Evolutionary conservation across 1,140 invertebrate genomes (phyloP), one percentile per base, ranked within the genome.

Genomic region (Homarus americanus): DNA sequence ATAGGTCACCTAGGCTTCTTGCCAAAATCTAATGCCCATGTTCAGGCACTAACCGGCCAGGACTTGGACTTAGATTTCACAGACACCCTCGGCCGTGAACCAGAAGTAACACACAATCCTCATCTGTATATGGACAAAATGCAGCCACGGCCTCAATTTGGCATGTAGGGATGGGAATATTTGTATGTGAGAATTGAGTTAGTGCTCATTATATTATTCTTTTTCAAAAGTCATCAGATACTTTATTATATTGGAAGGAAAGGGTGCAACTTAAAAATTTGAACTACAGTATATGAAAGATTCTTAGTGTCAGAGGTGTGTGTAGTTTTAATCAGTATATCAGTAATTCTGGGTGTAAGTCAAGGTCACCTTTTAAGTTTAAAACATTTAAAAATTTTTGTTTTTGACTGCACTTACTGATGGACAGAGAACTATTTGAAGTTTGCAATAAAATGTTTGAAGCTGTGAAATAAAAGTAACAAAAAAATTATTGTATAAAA

Each of bases 1-100:
- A 91, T 91, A 75, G 91, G 91, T 4, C 91, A 91, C 78, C 28
- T 91, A 34, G 83, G 63, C n/a, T 80, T 87, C 76, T 41, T 91
- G 36, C 83, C 83, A 9, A 49, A 78, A 4, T 86, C 83, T 38
- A 72, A 73, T 76, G 91, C 84, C 34, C 82, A 87, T 53, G 36
- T 80, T 17, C 76, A 91, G 34, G 83, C 91, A 44, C 75, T 91
- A 40, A 91, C 91, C 9, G 91, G 91, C 7, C 58, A 78, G 40
- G 91, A 91, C 69, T 44, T 91, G 75, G 76, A 82, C 10, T 72
- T 86, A 63, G 91, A 87, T 32, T 91, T 91, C 72, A 73, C 32
- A 0, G 91, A 91, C 63, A 91, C 83, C 12, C 66, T 91, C 0
- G 91, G 58, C 17, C 4, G 53, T 0, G 76, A 87, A 40, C 63